These are phyloP conservation scores for Lordiphosa andalusiaca DNA, from an alignment of 2,888 invertebrate genomes.

Conservation along the genomic window DNA sequence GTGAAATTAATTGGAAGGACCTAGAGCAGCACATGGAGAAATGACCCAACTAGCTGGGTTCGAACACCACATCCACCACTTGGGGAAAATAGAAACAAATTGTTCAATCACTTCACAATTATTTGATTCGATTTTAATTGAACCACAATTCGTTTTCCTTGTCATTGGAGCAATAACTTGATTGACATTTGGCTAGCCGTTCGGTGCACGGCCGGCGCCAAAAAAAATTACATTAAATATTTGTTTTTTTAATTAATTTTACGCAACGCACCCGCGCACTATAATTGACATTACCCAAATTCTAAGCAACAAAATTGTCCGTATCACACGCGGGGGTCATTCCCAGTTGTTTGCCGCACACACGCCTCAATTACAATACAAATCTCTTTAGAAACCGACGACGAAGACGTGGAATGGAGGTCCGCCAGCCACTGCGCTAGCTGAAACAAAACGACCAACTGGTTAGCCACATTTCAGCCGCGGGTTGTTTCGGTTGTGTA, in stretches of 20 bases:
- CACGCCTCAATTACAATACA: slow-evolving; percentile 2
- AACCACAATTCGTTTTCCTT: slow-evolving; percentile 5
- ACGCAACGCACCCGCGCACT: slow-evolving; percentile 2
- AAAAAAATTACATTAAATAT: neutral
- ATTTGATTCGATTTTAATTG: neutral
- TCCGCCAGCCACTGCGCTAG: too few relatives aligned
- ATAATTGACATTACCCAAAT: slow-evolving; percentile 1
- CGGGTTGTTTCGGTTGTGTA: too few relatives aligned
- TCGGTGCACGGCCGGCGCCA: neutral
- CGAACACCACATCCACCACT: neutral
- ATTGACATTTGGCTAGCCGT: neutral
- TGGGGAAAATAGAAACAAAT: neutral
- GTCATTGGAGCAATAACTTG: slow-evolving; percentile 7
- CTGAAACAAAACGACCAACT: too few relatives aligned
- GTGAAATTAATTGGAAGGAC: slow-evolving; percentile 16
- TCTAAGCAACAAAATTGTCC: slow-evolving; percentile 4
- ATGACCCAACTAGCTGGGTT: neutral
- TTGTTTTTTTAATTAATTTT: slow-evolving; percentile 1
- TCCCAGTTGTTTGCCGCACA: slow-evolving; percentile 6
- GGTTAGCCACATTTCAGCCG: too few relatives aligned
- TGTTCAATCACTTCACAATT: slow-evolving; percentile 1
- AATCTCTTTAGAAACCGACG: too few relatives aligned
- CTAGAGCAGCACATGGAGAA: neutral
- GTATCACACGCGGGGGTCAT: slow-evolving; percentile 9
- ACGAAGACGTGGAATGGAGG: too few relatives aligned